These are phyloP conservation scores for Tethea ocularis DNA, from an alignment of 2,888 invertebrate species.

Conservation along the genomic window DNA sequence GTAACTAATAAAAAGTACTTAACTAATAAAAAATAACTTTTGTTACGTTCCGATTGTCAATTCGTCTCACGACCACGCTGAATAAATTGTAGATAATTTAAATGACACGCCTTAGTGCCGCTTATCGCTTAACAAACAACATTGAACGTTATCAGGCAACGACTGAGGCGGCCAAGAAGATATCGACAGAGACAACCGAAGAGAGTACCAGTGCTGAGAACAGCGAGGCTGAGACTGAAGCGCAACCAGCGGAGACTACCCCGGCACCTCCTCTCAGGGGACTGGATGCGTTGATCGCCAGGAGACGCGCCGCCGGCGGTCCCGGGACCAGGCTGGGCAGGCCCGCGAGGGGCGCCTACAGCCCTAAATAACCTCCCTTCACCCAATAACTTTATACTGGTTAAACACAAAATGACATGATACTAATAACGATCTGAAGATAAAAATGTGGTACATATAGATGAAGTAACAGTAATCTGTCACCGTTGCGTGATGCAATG, in stretches of 20 bases:
- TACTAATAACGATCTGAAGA: conserved; percentile 15
- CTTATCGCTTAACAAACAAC: neutral
- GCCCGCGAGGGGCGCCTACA: conserved; percentile 57
- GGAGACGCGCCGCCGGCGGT: conserved; percentile 85
- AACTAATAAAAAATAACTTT: neutral
- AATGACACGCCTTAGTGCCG: neutral
- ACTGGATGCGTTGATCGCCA: conserved; percentile 87
- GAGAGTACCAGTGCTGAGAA: conserved; percentile 72
- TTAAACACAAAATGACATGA: conserved; percentile 18
- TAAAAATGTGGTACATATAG: neutral
- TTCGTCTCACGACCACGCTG: neutral
- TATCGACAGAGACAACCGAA: conserved; percentile 65
- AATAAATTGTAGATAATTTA: neutral
- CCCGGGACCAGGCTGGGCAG: conserved; percentile 61
- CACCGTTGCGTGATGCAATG: neutral
- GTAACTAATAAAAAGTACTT: too few relatives aligned
- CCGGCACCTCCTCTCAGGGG: conserved; percentile 85
- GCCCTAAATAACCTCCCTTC: conserved; percentile 44
- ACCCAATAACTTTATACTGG: conserved; percentile 12
- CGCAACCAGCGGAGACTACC: conserved; percentile 69
- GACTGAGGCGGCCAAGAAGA: conserved; percentile 69
- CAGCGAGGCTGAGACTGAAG: conserved; percentile 70
- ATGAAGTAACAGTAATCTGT: neutral
- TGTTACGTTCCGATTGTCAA: neutral
- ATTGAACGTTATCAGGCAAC: conserved; percentile 50